Percentiles rank a stretch among this genome's conserved stretches.
phyloP scores from a whole-genome alignment of 2,888 invertebrate species.

The Rhagium mordax region DNA sequence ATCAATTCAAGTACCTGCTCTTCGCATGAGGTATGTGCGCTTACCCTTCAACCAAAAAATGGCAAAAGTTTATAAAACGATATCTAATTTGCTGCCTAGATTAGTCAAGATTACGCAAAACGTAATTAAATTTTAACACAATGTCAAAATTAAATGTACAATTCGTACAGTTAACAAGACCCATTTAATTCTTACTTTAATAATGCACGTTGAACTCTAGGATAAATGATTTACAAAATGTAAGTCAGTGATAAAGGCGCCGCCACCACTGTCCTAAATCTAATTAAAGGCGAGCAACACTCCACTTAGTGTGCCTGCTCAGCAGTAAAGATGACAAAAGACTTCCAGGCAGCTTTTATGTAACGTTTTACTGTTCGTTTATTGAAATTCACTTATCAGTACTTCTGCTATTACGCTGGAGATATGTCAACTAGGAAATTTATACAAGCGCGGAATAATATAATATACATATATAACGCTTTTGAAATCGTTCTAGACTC shows the following conservation, averaged over 20 bases:
- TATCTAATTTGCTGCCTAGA: no score
- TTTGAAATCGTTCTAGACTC: slow-evolving; percentile 13
- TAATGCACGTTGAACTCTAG: background rate
- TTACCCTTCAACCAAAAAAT: no score
- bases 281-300: slow-evolving; percentile 25
- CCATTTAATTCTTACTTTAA: background rate
- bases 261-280: slow-evolving; percentile 16
- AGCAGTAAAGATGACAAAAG: slow-evolving; percentile 31
- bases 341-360: slow-evolving; percentile 29
- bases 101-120: no score
- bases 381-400: slow-evolving; percentile 48
- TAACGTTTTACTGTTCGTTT: slow-evolving; percentile 27
- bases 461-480: slow-evolving; percentile 25
- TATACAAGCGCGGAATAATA: slow-evolving; percentile 25
- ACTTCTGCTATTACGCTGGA: slow-evolving; percentile 40
- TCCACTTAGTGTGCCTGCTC: slow-evolving; percentile 15
- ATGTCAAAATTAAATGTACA: no score
- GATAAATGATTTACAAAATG: background rate
- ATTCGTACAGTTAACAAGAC: no score
- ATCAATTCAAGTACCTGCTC: no score
- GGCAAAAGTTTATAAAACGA: no score
- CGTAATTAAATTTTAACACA: no score
- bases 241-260: background rate
- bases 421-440: slow-evolving; percentile 32
- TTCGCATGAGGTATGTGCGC: no score